A percentile compares a stretch with the other conserved stretches of the same genome.
These are phyloP conservation scores for Spermophilus dauricus DNA, from an alignment of 2,113 vertebrate species.

Conservation along the genomic window DNA sequence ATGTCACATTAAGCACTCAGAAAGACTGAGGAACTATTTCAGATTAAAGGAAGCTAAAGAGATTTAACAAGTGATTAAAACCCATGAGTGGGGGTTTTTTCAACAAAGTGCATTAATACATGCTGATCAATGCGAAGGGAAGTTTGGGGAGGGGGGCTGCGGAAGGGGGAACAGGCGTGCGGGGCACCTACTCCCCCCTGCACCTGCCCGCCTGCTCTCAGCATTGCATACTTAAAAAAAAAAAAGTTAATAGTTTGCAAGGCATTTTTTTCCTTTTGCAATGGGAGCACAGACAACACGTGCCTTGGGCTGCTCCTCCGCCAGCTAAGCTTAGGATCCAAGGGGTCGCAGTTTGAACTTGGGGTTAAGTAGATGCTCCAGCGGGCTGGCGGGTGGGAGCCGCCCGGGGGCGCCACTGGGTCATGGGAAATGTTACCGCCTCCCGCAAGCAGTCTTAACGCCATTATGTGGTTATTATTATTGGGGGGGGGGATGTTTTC, in stretches of 20 bases:
- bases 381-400: background rate
- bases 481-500: background rate
- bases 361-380: background rate
- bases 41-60: constrained; percentile 35
- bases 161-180: background rate
- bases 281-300: constrained; percentile 74
- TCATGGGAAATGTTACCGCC: constrained; percentile 54
- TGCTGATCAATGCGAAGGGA: constrained; percentile 91
- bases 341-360: background rate
- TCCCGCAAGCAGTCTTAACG: background rate
- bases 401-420: constrained; percentile 78
- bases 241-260: constrained; percentile 81
- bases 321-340: background rate
- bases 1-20: constrained; percentile 43
- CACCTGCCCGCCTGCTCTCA: constrained; percentile 38
- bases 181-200: background rate
- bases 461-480: background rate
- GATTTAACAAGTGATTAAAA: constrained; percentile 44
- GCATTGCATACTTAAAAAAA: constrained; percentile 49
- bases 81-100: background rate
- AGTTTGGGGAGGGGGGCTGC: constrained; percentile 60
- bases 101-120: constrained; percentile 18
- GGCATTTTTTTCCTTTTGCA: constrained; percentile 76
- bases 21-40: background rate
- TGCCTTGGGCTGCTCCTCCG: constrained; percentile 25